Evolutionary conservation across 2,797 vertebrate genomes (phyloP), one percentile per base, ranked within the genome.

Genomic region (Stomatorhinus walkeri): DNA sequence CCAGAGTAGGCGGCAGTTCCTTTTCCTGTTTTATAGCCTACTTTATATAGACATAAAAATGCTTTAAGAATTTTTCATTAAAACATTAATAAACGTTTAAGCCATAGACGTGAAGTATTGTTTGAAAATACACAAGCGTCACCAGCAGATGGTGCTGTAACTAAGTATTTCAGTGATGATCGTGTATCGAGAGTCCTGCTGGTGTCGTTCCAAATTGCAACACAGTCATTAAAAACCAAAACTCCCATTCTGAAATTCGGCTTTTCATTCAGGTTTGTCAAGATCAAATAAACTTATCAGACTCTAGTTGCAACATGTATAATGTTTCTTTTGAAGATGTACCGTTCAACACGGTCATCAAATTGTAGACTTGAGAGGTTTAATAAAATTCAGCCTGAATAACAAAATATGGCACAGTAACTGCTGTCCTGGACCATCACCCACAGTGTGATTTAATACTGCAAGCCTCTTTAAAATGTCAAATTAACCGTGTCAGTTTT

Each of bases 111-210:
- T n/a, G 7, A 79, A 79, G 32, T 19, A 36, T 76, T 40, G 14
- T 76, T 40, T 76, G 12, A 76, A 40, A 76, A 79, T 79, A 40
- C 72, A 40, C 72, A 79, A 43, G 16, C 72, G 16, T n/a, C 72
- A 24, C 84, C 81, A 85, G 40, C 32, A 89, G 84, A 59, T 84
- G 88, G 83, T 86, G 81, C 61, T 89, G 43, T 48, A 32, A 24
- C 49, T 48, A 54, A 68, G 43, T 72, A 43, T 40, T 72, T 56
- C 51, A 19, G 48, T 36, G 28, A 40, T n/a, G 85, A 51, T 12
- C 83, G 32, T 72, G 28, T 43, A 64, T 24, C 24, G 28, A 8
- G 72, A 79, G 14, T 43, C 4, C 32, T 43, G 72, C 36, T 79
- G 72, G 16, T 43, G 5, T 43, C 40, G 5, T 79, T 79, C 72